phyloP scores from a whole-genome alignment of 2,888 invertebrate species.

The Drosophila gaucha region DNA sequence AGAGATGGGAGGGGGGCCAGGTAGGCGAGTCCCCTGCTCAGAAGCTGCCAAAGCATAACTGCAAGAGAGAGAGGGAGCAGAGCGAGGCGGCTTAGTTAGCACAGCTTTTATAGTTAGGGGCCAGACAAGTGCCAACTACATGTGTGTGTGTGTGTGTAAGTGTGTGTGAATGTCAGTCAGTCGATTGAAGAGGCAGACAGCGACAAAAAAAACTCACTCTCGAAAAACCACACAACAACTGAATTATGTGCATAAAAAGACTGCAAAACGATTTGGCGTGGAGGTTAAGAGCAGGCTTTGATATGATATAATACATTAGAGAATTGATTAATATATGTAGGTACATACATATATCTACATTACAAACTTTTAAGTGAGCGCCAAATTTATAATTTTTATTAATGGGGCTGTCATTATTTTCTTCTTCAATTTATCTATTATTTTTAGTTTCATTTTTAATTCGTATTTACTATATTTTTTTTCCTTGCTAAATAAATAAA shows the following conservation, averaged over 20 bases:
- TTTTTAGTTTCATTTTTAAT: no score
- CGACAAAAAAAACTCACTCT: constrained; percentile 4
- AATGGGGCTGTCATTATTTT: no score
- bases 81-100: constrained; percentile 42
- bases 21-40: constrained; percentile 6
- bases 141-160: constrained; percentile 12
- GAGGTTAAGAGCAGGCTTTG: constrained; percentile 44
- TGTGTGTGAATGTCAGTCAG: constrained; percentile 50
- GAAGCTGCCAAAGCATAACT: no score
- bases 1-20: not conserved
- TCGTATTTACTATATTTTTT: not conserved
- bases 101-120: constrained; percentile 47
- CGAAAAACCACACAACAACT: constrained; percentile 46
- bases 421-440: no score
- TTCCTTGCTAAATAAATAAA: no score
- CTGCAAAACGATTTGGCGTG: constrained; percentile 33
- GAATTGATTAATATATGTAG: constrained; percentile 4
- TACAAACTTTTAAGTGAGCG: not conserved
- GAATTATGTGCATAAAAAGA: constrained; percentile 46
- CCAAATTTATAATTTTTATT: not conserved
- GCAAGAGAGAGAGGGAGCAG: not conserved
- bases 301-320: constrained; percentile 10
- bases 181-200: constrained; percentile 28
- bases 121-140: constrained; percentile 36
- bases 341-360: not conserved